These are phyloP conservation scores for Euglossa dilemma DNA, from an alignment of 1,140 invertebrate species.

Conservation along the genomic window DNA sequence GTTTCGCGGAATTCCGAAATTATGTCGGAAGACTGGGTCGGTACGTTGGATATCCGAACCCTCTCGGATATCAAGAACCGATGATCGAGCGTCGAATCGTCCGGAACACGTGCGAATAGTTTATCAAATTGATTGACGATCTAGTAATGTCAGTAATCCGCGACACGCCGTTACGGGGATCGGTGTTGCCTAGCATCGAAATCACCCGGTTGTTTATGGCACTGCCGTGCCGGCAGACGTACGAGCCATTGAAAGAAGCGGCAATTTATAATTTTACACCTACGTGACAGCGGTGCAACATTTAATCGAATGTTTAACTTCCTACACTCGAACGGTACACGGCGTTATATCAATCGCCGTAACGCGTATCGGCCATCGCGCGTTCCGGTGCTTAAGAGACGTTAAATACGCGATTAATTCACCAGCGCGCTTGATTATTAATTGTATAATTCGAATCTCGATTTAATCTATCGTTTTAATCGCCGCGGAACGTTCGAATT, in stretches of 20 bases:
- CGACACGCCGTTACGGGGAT: constrained; percentile 31
- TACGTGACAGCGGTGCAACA: neutral
- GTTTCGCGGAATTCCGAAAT: too few species aligned
- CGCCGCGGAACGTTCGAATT: too few species aligned
- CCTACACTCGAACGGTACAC: neutral
- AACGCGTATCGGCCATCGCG: neutral
- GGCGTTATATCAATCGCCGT: neutral
- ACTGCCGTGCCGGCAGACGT: constrained; percentile 16
- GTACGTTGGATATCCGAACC: constrained; percentile 3
- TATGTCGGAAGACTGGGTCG: neutral
- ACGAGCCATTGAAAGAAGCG: constrained; percentile 34
- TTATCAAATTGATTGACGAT: constrained; percentile 51
- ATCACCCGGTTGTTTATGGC: constrained; percentile 47
- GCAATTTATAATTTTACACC: constrained; percentile 40
- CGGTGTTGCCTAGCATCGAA: constrained; percentile 17
- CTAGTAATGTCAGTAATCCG: constrained; percentile 51
- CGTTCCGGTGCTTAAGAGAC: too few species aligned
- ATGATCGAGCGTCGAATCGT: neutral
- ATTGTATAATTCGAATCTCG: too few species aligned
- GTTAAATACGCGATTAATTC: too few species aligned
- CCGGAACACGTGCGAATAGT: constrained; percentile 43
- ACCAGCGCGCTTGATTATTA: too few species aligned
- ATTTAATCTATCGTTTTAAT: too few species aligned
- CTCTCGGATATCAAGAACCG: constrained; percentile 16
- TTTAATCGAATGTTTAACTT: neutral